Conservation (phyloP, 2,888 invertebrate species). For the Lasioglossum pauxillum region DNA sequence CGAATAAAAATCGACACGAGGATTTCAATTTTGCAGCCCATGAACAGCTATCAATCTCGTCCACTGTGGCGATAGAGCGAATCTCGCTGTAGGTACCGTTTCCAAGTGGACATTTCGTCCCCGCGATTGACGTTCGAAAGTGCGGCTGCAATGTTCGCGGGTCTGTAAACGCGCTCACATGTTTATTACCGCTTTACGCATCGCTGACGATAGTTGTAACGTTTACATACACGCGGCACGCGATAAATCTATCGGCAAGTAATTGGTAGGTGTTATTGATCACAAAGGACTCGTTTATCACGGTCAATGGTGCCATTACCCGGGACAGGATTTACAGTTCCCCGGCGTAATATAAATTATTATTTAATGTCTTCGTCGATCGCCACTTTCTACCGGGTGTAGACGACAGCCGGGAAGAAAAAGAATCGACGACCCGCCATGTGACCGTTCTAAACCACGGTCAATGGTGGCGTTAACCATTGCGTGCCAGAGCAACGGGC, state of each 20-base stretch:
- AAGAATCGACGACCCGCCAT: conserved; percentile 1
- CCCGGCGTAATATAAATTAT: conserved; percentile 37
- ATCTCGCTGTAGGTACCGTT: not conserved
- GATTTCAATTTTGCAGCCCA: too few species aligned
- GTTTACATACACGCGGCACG: conserved; percentile 35
- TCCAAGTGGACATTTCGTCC: not conserved
- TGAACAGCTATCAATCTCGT: too few species aligned
- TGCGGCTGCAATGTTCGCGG: conserved; percentile 36
- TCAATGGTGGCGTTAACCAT: conserved; percentile 9
- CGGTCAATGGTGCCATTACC: conserved; percentile 55
- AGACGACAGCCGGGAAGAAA: conserved; percentile 1
- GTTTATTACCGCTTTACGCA: conserved; percentile 65
- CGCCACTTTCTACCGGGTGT: conserved; percentile 19
- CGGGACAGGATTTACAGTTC: conserved; percentile 41
- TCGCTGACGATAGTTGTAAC: conserved; percentile 53
- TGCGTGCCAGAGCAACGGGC: not conserved
- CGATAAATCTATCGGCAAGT: conserved; percentile 61
- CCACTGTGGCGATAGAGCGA: not conserved
- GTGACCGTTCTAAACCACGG: conserved; percentile 17
- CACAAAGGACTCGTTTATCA: conserved; percentile 65
- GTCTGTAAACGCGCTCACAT: conserved; percentile 39
- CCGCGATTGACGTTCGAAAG: conserved; percentile 38
- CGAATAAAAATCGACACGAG: too few species aligned
- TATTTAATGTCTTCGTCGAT: conserved; percentile 45
- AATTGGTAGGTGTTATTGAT: conserved; percentile 65